phyloP scores from a whole-genome alignment of 2,113 vertebrate genomes.

The Poeciliopsis prolifica region DNA sequence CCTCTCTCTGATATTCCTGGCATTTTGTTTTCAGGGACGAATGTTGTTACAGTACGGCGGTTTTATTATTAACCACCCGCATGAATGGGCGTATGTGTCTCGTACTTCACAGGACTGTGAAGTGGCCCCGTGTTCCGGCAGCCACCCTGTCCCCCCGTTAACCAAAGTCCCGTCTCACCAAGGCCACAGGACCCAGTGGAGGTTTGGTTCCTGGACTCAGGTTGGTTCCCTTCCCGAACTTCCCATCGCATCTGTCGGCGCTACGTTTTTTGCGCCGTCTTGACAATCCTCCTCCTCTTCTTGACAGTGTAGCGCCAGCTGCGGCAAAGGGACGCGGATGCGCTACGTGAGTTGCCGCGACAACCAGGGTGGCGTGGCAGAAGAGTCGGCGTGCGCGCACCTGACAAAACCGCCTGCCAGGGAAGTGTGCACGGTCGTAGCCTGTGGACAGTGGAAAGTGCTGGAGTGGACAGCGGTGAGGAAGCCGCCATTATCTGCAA shows the following conservation, averaged over 20 bases:
- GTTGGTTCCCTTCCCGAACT: constrained; percentile 72
- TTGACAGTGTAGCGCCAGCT: constrained; percentile 91
- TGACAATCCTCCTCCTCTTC: constrained; percentile 11
- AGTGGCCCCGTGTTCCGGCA: constrained; percentile 84
- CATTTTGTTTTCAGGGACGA: constrained; percentile 51
- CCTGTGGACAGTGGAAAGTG: constrained; percentile 95
- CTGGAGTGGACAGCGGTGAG: constrained; percentile 95
- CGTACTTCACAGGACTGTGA: constrained; percentile 90
- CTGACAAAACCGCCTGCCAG: constrained; percentile 87
- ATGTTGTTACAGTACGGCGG: constrained; percentile 64
- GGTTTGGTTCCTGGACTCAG: constrained; percentile 98
- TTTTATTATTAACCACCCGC: constrained; percentile 58
- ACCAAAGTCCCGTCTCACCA: constrained; percentile 79
- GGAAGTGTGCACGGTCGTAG: constrained; percentile 86
- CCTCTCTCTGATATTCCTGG: constrained; percentile 48
- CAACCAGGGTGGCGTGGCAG: constrained; percentile 92
- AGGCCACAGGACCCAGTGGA: constrained; percentile 91
- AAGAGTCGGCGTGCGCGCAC: constrained; percentile 87
- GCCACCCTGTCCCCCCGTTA: constrained; percentile 81
- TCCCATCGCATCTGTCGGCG: background rate
- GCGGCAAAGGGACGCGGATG: constrained; percentile 93
- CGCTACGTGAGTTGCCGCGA: constrained; percentile 97
- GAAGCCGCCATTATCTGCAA: constrained; percentile 17
- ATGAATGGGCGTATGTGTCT: constrained; percentile 55
- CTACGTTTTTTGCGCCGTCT: background rate